Conservation (phyloP, 2,888 invertebrate species). For the Drosophila tripunctata region DNA sequence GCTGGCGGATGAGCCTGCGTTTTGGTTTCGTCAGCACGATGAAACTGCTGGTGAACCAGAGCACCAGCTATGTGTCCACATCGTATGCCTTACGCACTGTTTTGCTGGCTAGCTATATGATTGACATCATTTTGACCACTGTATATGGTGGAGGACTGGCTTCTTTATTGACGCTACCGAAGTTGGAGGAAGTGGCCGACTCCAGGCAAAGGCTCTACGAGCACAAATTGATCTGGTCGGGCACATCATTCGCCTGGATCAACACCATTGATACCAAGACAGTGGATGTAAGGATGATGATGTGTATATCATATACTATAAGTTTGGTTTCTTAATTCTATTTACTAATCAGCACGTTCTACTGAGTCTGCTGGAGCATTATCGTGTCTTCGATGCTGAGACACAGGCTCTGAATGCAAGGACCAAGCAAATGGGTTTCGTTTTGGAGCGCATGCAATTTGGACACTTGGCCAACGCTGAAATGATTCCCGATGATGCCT, state of each 20-base stretch:
- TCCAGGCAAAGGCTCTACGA: conserved; percentile 87
- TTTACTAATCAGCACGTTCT: conserved; percentile 63
- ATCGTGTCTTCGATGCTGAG: conserved; percentile 47
- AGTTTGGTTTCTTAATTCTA: too few species aligned
- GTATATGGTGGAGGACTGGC: conserved; percentile 88
- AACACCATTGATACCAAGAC: conserved; percentile 86
- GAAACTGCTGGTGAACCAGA: conserved; percentile 77
- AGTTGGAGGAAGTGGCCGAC: conserved; percentile 87
- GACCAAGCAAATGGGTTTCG: conserved; percentile 86
- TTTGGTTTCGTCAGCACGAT: conserved; percentile 74
- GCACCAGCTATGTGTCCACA: conserved; percentile 66
- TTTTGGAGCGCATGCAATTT: conserved; percentile 87
- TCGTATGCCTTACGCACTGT: conserved; percentile 71
- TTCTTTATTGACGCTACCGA: conserved; percentile 88
- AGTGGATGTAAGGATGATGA: conserved; percentile 82
- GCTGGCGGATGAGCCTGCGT: conserved; percentile 56
- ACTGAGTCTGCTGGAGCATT: conserved; percentile 52
- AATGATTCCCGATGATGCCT: conserved; percentile 86
- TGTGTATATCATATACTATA: too few species aligned
- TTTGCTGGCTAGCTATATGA: conserved; percentile 79
- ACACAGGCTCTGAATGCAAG: conserved; percentile 82
- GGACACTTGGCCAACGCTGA: conserved; percentile 88
- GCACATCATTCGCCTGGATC: conserved; percentile 88
- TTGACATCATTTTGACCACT: conserved; percentile 87
- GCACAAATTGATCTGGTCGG: conserved; percentile 87